phyloP scores from a whole-genome alignment of 2,888 invertebrate genomes.

The Mimas tiliae region DNA sequence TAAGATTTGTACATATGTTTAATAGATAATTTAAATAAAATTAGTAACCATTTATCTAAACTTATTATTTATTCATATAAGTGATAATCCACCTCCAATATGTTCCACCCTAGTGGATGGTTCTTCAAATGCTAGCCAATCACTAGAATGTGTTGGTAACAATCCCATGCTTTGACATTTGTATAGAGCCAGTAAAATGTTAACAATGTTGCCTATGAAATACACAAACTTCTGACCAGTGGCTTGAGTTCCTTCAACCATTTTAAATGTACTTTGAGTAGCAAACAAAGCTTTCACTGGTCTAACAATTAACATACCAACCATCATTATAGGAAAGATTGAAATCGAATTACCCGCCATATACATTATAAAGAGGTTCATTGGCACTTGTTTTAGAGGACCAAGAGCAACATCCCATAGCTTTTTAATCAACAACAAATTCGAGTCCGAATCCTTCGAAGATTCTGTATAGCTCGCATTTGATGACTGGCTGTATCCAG shows the following conservation, averaged over 20 bases:
- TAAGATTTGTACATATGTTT: slow-evolving; percentile 48
- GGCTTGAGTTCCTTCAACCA: slow-evolving; percentile 96
- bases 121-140: slow-evolving; percentile 99
- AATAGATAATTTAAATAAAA: slow-evolving; percentile 56
- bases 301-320: slow-evolving; percentile 98
- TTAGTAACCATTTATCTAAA: slow-evolving; percentile 42
- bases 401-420: slow-evolving; percentile 98
- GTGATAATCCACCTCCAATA: slow-evolving; percentile 91
- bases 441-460: slow-evolving; percentile 92
- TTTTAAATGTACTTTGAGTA: slow-evolving; percentile 95
- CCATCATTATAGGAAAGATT: slow-evolving; percentile 99
- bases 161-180: slow-evolving; percentile 99
- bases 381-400: slow-evolving; percentile 98
- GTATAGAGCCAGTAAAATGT: slow-evolving; percentile 95
- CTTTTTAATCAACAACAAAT: slow-evolving; percentile 94
- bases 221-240: slow-evolving; percentile 96
- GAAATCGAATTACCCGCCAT: slow-evolving; percentile 99
- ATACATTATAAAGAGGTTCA: slow-evolving; percentile 99
- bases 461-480: slow-evolving; percentile 90
- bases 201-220: slow-evolving; percentile 96
- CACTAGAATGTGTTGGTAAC: slow-evolving; percentile 97
- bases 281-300: slow-evolving; percentile 98
- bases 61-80: slow-evolving; percentile 47
- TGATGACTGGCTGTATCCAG: slow-evolving; percentile 91
- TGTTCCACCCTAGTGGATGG: slow-evolving; percentile 93